These are phyloP conservation scores for Addax nasomaculatus DNA, from an alignment of 2,113 vertebrate species.

Conservation along the genomic window DNA sequence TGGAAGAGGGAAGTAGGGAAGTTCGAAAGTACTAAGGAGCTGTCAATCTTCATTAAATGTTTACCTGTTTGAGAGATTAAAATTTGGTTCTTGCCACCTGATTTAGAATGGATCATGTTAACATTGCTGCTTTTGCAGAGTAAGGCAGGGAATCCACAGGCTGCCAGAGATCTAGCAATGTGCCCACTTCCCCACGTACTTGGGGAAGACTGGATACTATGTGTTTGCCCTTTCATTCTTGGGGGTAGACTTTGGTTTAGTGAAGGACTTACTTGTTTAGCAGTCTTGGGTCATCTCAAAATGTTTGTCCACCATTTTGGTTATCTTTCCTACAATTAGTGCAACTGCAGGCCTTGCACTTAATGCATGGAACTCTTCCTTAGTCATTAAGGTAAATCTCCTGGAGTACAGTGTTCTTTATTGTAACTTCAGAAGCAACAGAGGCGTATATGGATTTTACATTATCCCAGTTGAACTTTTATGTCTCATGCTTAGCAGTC, in stretches of 20 bases:
- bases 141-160: not conserved
- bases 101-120: not conserved
- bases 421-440: not conserved
- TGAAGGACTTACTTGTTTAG: not conserved
- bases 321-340: not conserved
- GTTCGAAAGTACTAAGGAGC: not conserved
- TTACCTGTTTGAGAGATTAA: not conserved
- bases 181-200: not conserved
- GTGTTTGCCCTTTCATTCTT: not conserved
- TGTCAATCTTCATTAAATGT: not conserved
- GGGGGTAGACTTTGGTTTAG: not conserved
- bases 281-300: not conserved
- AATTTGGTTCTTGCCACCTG: not conserved
- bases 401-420: not conserved
- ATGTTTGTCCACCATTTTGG: not conserved
- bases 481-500: not conserved
- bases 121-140: not conserved
- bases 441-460: not conserved
- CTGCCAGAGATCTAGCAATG: not conserved
- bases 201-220: not conserved
- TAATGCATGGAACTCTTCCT: not conserved
- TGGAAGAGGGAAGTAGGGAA: not conserved
- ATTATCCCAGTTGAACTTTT: not conserved
- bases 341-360: not conserved
- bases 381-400: not conserved